Base-by-base conservation (phyloP, 2,797 vertebrate genomes). In the Danio tinwini region DNA sequence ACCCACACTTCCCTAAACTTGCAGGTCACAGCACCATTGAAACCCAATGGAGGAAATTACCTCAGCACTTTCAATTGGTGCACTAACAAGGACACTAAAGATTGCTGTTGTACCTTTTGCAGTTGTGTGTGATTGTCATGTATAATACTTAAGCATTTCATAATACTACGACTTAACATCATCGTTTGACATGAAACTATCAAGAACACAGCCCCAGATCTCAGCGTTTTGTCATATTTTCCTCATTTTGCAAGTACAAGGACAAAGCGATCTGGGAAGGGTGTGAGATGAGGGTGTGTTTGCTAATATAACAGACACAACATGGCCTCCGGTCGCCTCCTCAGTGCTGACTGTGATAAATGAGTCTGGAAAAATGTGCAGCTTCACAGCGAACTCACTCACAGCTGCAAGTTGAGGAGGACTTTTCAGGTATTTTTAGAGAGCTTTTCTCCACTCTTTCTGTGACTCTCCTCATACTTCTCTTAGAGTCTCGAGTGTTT, bases 331-430 rank as follows among this genome's bases (percentile, higher is more conserved):
- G 92, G 87, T 91, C 89, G 91, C 92, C 91, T 90, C 86, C 92
- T 93, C 88, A 89, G 90, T 90, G 90, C 93, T 92, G 91, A 93
- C 81, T 86, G 92, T 95, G 95, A 95, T 94, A 95, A 93, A 96
- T 82, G 93, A 89, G 81, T 52, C 29, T 0, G 81, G 86, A 86
- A 86, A 71, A 82, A 88, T 90, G 90, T 90, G 89, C 91, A 71
- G 84, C 87, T 86, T 91, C 90, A 86, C 88, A 65, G 13, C 87
- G 16, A 86, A 82, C 61, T 63, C 49, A 71, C 82, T 81, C 73
- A 82, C 91, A 90, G 92, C 94, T 90, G 92, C 92, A 83, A 84
- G 69, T 86, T 87, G 87, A 89, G 90, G 87, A 79, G 86, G 67
- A 86, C 82, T 86, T 86, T 81, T 81, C 91, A 80, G 90, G 91